phyloP scores from a whole-genome alignment of 2,113 vertebrate species.

The Antennarius striatus region DNA sequence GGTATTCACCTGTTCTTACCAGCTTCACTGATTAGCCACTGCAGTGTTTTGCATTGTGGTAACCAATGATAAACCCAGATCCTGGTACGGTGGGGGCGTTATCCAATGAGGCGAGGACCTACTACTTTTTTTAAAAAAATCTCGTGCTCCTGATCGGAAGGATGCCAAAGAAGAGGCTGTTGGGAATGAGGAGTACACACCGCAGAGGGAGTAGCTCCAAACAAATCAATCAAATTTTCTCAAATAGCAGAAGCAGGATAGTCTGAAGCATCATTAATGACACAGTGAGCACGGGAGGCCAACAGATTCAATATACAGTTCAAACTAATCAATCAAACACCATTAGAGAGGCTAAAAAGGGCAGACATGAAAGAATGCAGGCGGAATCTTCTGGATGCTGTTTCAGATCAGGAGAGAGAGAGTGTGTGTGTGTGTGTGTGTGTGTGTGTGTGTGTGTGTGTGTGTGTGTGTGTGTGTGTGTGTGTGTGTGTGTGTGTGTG shows the following conservation, averaged over 20 bases:
- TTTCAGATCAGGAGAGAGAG: neutral
- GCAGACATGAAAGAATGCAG: slow-evolving; percentile 5
- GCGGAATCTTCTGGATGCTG: neutral
- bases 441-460: no score
- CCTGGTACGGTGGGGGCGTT: no score
- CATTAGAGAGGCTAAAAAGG: slow-evolving; percentile 36
- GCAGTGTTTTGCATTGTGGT: no score
- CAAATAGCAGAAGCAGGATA: slow-evolving; percentile 7
- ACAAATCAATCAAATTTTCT: slow-evolving; percentile 30
- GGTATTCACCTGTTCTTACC: no score
- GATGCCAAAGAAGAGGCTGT: neutral
- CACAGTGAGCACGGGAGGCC: slow-evolving; percentile 33
- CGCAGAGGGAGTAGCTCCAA: neutral
- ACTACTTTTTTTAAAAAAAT: neutral
- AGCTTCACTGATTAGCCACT: no score
- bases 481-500: no score
- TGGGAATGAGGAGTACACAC: neutral
- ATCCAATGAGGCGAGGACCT: no score
- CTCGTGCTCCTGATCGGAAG: neutral
- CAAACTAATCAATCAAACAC: slow-evolving; percentile 47
- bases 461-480: no score
- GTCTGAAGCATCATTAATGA: slow-evolving; percentile 26
- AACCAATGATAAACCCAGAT: no score
- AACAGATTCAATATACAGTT: slow-evolving; percentile 44
- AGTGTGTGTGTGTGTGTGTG: no score